Percentiles rank a stretch among this genome's conserved stretches.
phyloP scores from a whole-genome alignment of 2,888 invertebrate genomes.

The Strigamia transsilvanica region DNA sequence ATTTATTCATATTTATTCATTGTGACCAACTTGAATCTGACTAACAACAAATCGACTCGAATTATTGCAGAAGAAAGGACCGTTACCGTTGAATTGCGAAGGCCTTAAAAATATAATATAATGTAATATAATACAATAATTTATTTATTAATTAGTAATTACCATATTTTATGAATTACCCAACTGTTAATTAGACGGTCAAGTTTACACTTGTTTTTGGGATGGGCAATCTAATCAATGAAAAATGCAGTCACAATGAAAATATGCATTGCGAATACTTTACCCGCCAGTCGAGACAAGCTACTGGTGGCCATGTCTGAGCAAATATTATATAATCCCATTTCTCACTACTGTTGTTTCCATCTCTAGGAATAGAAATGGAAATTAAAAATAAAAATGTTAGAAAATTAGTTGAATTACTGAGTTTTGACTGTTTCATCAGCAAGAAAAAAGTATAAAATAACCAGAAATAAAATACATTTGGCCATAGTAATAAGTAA shows the following conservation, averaged over 20 bases:
- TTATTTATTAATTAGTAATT: constrained; percentile 55
- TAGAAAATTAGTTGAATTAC: background rate
- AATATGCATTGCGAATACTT: background rate
- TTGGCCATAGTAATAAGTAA: no score
- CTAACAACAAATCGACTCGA: constrained; percentile 73
- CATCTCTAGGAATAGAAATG: no score
- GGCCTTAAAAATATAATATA: constrained; percentile 69
- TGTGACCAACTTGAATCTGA: constrained; percentile 64
- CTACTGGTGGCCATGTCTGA: constrained; percentile 80
- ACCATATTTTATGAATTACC: constrained; percentile 83
- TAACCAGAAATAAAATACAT: no score
- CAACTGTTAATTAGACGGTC: constrained; percentile 72
- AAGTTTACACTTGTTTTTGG: constrained; percentile 72
- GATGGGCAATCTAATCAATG: constrained; percentile 64
- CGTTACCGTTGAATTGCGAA: constrained; percentile 70
- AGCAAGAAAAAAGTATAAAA: no score
- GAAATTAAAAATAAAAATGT: background rate
- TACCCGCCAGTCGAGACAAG: constrained; percentile 76
- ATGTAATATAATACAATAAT: no score
- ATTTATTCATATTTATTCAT: background rate
- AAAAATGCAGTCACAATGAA: no score
- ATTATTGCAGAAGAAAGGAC: constrained; percentile 77
- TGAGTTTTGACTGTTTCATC: no score
- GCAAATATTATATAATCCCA: constrained; percentile 83
- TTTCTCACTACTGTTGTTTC: constrained; percentile 57